Evolutionary conservation across 2,888 invertebrate genomes (phyloP), one percentile per base, ranked within the genome.

Genomic region (Oxyteleia sp.): DNA sequence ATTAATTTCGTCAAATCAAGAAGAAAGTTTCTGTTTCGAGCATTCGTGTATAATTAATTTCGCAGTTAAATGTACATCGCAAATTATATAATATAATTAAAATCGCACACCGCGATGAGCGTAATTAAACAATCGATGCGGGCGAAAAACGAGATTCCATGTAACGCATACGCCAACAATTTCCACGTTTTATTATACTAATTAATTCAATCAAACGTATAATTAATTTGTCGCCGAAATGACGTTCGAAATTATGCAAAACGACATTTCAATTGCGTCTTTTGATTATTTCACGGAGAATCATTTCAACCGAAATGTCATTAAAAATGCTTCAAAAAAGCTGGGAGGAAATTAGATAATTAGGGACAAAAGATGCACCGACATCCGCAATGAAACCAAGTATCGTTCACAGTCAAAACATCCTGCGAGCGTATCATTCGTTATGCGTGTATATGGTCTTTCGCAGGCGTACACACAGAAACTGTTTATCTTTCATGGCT

Each of bases 401-500:
- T 76, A 78, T 83, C 85, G 84, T 84, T 86, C 85, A 85, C 87
- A 89, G 90, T 89, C 87, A 88, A 88, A 90, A 90, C 90, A 89
- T 90, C 88, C 89, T 90, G 88, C 76, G 72, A 75, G 59, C 80
- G 64, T 82, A 63, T 79, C 61, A 71, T 75, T 74, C 59, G 55
- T 72, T 53, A 66, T 53, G 51, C 51, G 29, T 51, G 75, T 55
- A 26, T 35, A 69, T 23, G 51, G 18, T 63, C 57, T 72, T 82
- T 82, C 51, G 83, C 76, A 59, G 55, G 35, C 76, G 47, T 64
- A 63, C 68, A 84, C 75, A 69, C 57, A 43, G 13, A 80, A 66
- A 84, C 82, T 87, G 88, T 89, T 89, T 88, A 88, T 88, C 87
- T 87, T 87, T 84, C 88, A 82, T 81, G 86, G 85, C 86, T 86